phyloP scores from a whole-genome alignment of 2,113 vertebrate species.

The human (Homo sapiens) region DNA sequence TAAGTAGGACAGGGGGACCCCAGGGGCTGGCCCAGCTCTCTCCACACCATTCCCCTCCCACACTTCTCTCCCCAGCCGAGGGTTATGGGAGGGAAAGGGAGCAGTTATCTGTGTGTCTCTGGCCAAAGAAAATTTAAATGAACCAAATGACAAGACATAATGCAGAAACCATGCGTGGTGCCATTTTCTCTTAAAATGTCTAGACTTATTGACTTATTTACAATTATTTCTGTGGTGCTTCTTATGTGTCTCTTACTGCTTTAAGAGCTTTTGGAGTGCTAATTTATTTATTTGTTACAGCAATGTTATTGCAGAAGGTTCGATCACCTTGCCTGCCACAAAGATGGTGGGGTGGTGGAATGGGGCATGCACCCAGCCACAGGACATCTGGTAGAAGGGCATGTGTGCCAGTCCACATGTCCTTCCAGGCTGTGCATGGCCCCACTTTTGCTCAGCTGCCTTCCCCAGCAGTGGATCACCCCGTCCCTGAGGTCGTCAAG shows the following conservation, averaged over 20 bases:
- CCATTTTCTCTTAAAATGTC: background rate
- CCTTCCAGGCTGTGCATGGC: rapidly evolving
- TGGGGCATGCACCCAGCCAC: background rate
- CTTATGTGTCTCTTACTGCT: rapidly evolving
- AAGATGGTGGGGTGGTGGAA: background rate
- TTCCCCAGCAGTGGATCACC: background rate
- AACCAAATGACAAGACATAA: background rate
- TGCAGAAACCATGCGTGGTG: rapidly evolving
- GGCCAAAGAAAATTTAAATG: background rate
- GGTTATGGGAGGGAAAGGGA: background rate
- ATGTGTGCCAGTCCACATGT: background rate
- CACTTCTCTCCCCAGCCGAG: rapidly evolving
- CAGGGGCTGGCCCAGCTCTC: background rate
- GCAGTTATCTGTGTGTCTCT: rapidly evolving
- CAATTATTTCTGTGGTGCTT: rapidly evolving
- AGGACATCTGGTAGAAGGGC: background rate
- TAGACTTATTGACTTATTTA: too few relatives aligned
- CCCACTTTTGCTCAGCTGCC: background rate
- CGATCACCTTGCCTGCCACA: too few relatives aligned
- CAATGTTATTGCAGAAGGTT: too few relatives aligned
- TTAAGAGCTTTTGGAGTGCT: background rate
- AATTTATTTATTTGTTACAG: background rate
- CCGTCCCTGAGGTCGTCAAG: background rate
- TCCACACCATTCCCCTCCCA: background rate
- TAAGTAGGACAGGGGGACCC: background rate